These are phyloP conservation scores for Mizuhopecten yessoensis DNA, from an alignment of 1,140 invertebrate genomes.

Conservation along the genomic window DNA sequence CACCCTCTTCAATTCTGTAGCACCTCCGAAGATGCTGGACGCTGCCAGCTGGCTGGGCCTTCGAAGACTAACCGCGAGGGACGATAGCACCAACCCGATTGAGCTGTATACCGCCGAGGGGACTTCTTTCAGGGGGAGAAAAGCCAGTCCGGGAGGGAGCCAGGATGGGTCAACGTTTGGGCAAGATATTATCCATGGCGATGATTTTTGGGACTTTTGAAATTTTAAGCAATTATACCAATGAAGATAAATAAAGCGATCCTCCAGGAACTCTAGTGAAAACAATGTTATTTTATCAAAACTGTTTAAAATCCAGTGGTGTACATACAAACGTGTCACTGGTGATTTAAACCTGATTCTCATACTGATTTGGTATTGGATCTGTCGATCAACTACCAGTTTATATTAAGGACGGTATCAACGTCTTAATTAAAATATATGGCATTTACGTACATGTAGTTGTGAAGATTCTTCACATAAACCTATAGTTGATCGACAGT, in stretches of 20 bases:
- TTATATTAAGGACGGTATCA: too few relatives aligned
- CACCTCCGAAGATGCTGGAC: background rate
- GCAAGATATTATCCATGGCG: background rate
- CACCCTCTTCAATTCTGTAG: background rate
- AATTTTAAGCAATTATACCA: background rate
- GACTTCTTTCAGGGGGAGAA: background rate
- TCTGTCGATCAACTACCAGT: too few relatives aligned
- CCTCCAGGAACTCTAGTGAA: too few relatives aligned
- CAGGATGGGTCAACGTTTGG: background rate
- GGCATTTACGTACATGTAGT: too few relatives aligned
- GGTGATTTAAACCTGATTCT: too few relatives aligned
- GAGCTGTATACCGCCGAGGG: background rate
- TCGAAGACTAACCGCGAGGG: background rate
- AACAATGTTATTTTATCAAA: too few relatives aligned
- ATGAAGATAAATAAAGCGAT: background rate
- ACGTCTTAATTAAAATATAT: too few relatives aligned
- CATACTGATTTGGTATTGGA: too few relatives aligned
- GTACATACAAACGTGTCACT: too few relatives aligned
- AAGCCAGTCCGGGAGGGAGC: background rate
- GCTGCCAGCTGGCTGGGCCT: slow-evolving; percentile 12
- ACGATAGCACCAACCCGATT: background rate
- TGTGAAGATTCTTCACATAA: too few relatives aligned
- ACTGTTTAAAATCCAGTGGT: too few relatives aligned
- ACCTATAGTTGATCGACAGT: too few relatives aligned
- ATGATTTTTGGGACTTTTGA: slow-evolving; percentile 27